Percentiles rank a stretch among this genome's conserved stretches.
Evolutionary conservation across 1,140 invertebrate genomes (phyloP).

Genomic region (Drosophila sechellia): DNA sequence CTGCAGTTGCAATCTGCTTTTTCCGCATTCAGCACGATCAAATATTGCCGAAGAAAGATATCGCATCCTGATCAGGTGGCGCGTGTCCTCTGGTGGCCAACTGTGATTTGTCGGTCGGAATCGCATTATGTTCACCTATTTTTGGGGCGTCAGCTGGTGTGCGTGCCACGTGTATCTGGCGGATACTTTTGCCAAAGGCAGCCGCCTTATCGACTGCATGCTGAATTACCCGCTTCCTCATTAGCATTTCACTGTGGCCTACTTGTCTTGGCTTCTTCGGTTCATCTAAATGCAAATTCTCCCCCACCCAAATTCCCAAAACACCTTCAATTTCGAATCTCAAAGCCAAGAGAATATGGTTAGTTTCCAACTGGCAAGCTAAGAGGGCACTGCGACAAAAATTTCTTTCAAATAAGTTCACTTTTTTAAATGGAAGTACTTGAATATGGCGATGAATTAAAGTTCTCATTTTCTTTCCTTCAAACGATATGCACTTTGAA

Average conservation of each 20-base stretch:
- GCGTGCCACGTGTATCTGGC: conserved; percentile 61
- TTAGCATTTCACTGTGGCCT: conserved; percentile 70
- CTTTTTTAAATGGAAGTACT: too few relatives aligned
- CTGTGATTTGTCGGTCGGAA: conserved; percentile 65
- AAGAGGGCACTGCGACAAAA: background rate
- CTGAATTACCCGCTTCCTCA: conserved; percentile 73
- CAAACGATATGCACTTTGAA: background rate
- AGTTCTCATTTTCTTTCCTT: background rate
- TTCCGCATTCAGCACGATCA: conserved; percentile 72
- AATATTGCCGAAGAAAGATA: conserved; percentile 67
- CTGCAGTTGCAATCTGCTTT: conserved; percentile 78
- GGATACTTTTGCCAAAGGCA: conserved; percentile 10
- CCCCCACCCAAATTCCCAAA: conserved; percentile 7
- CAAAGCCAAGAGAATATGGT: conserved; percentile 27
- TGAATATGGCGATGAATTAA: background rate
- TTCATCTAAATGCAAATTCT: conserved; percentile 48
- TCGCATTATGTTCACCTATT: conserved; percentile 26
- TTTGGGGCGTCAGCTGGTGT: conserved; percentile 56
- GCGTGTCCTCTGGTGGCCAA: conserved; percentile 74
- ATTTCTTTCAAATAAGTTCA: background rate
- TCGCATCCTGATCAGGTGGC: conserved; percentile 63
- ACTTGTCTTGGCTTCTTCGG: conserved; percentile 42
- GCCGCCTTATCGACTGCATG: conserved; percentile 40
- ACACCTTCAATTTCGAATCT: conserved; percentile 26
- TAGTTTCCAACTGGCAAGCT: conserved; percentile 1